These are phyloP conservation scores for Steinernema carpocapsae DNA, from an alignment of 2,888 invertebrate genomes.

Conservation along the genomic window DNA sequence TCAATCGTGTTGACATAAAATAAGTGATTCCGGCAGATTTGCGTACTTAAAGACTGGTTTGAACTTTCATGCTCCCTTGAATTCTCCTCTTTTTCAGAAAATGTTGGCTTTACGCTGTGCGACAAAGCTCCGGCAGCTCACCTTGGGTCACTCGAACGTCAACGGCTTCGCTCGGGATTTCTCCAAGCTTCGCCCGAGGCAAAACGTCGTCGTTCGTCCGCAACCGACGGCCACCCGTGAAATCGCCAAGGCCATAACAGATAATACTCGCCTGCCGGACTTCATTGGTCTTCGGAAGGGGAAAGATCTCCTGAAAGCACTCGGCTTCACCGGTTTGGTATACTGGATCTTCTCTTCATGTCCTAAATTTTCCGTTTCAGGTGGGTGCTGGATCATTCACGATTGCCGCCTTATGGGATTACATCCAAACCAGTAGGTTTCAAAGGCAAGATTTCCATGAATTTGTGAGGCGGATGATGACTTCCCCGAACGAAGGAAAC, in stretches of 20 bases:
- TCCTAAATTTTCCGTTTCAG: slow-evolving; percentile 24
- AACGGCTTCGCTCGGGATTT: slow-evolving; percentile 9
- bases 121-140: not conserved
- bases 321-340: slow-evolving; percentile 54
- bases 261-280: slow-evolving; percentile 14
- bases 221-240: slow-evolving; percentile 1
- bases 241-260: not conserved
- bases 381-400: slow-evolving; percentile 35
- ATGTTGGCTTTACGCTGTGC: too few relatives aligned
- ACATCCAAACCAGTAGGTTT: not conserved
- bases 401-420: slow-evolving; percentile 32
- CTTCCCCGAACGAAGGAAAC: not conserved
- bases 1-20: too few relatives aligned
- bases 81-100: too few relatives aligned
- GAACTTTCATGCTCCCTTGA: too few relatives aligned
- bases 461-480: not conserved
- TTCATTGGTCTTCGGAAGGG: slow-evolving; percentile 11
- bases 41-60: too few relatives aligned
- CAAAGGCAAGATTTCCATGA: not conserved
- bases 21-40: too few relatives aligned
- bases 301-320: slow-evolving; percentile 40
- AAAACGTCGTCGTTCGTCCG: not conserved
- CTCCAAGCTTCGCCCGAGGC: slow-evolving; percentile 7
- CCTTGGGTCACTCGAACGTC: not conserved
- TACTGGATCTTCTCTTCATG: slow-evolving; percentile 37